Evolutionary conservation across 1,140 invertebrate species (phyloP), one percentile per base, ranked within the genome.

Genomic region (Aphelenchoides besseyi): DNA sequence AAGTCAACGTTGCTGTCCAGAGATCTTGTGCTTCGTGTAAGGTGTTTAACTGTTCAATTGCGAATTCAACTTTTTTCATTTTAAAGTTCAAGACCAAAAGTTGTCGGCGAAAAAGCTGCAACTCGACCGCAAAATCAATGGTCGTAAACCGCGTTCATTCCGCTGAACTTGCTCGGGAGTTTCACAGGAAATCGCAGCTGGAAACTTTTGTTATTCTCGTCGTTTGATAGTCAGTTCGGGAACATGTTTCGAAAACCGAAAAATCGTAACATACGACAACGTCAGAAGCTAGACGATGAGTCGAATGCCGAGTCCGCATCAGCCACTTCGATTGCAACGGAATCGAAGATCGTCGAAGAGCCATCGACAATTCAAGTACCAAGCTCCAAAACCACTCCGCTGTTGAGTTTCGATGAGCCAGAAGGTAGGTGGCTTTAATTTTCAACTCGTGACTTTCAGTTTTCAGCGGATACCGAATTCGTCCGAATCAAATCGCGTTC

Each of bases 391-490:
- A 52, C 41, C 1, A 9, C 67, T 2, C 9, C 52, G 16, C 9
- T 69, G 52, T 64, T 70, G 23, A 68, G 64, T 29, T 69, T 69
- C 52, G 33, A 69, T 23, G 57, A 64, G 9, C 29, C 29, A 18
- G 62, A 70, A 70, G 61, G 61, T 70, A 23, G 18, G 26, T n/a
- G n/a, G n/a, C n/a, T 71, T 70, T 53, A 69, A 12, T 28, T 70
- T 37, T 36, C 2, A n/a, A 71, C 35, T 3, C 30, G 5, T n/a
- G 30, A 12, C 32, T 2, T 67, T 37, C 18, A 29, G 35, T 48
- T 70, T 68, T 33, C 18, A 71, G 30, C 33, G 2, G 61, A 67
- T 28, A 23, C 18, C 5, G 23, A 59, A 29, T 18, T 59, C 55
- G 18, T 59, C 12, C 41, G 41, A 23, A 12, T 12, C 12, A 48